Conservation (phyloP, 2,888 invertebrate genomes). For the Priocnemis perturbator region DNA sequence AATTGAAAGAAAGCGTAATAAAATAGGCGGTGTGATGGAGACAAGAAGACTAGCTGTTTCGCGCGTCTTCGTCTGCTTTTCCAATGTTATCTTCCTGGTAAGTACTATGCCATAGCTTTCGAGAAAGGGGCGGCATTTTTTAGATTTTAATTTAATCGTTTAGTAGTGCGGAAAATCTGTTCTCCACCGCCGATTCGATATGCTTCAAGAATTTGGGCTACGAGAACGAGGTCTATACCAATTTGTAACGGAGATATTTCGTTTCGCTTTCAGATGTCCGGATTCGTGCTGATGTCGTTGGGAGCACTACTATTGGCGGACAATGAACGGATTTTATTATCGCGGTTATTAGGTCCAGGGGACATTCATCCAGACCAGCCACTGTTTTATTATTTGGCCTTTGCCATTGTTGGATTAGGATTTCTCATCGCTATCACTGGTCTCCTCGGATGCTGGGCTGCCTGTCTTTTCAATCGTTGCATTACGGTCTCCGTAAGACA, state of each 20-base stretch:
- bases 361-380: conserved; percentile 82
- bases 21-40: conserved; percentile 49
- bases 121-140: too few relatives aligned
- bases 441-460: conserved; percentile 89
- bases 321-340: conserved; percentile 83
- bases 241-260: conserved; percentile 14
- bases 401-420: conserved; percentile 83
- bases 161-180: not conserved
- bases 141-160: too few relatives aligned
- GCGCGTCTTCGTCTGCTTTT: conserved; percentile 69
- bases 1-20: not conserved
- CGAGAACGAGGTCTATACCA: not conserved
- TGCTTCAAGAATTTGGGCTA: not conserved
- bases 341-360: conserved; percentile 82
- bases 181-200: not conserved
- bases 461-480: conserved; percentile 85
- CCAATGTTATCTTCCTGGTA: conserved; percentile 71
- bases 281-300: conserved; percentile 82
- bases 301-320: conserved; percentile 86
- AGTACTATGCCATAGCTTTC: conserved; percentile 38
- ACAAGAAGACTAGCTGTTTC: conserved; percentile 57
- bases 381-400: conserved; percentile 85
- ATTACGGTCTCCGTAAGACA: conserved; percentile 82
- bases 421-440: conserved; percentile 82
- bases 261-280: conserved; percentile 80